Evolutionary conservation across 2,113 vertebrate genomes (phyloP), one percentile per base, ranked within the genome.

Genomic region (Poeciliopsis retropinna): DNA sequence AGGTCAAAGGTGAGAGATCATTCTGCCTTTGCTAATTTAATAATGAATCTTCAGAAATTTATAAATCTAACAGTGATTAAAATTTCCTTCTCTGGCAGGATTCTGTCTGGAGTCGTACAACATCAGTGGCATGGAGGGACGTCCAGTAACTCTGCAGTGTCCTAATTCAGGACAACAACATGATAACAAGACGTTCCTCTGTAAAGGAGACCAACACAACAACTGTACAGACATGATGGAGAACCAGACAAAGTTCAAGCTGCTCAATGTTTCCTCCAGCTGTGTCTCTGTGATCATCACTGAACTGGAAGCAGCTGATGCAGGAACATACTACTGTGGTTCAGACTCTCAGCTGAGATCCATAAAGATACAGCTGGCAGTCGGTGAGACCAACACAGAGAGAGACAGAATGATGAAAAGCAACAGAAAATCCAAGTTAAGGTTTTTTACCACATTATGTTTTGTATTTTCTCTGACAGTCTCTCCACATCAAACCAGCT

Each of bases 241-340:
- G 1, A 72, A 19, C 47, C 10, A 11, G 5, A 67, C 13, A 39
- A 76, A 79, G 76, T 84, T 89, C 69, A 73, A 25, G 0, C 31
- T 84, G 31, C 69, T 51, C 0, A 14, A 25, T 1, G 15, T 15
- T 14, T 13, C 79, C 11, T 80, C 34, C 60, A 64, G 1, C 66
- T 74, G 30, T 14, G 87, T 89, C 83, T 34, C 0, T 1, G 83
- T 89, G 28, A 76, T 0, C 0, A 76, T 86, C 74, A 30, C 60
- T 25, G 41, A 73, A 57, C 0, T 87, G 65, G 74, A 61, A 82
- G 80, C 60, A 67, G 44, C 8, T 27, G 84, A 89, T 62, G 63
- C 69, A 62, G 88, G 79, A 19, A 84, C 72, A 12, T 89, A 82
- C 74, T 89, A 81, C 81, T 89, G 88, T 82, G 81, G 79, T 9